A percentile compares a stretch with the other conserved stretches of the same genome.
Evolutionary conservation across 2,888 invertebrate species (phyloP).

Genomic region (Xylophagus ater): DNA sequence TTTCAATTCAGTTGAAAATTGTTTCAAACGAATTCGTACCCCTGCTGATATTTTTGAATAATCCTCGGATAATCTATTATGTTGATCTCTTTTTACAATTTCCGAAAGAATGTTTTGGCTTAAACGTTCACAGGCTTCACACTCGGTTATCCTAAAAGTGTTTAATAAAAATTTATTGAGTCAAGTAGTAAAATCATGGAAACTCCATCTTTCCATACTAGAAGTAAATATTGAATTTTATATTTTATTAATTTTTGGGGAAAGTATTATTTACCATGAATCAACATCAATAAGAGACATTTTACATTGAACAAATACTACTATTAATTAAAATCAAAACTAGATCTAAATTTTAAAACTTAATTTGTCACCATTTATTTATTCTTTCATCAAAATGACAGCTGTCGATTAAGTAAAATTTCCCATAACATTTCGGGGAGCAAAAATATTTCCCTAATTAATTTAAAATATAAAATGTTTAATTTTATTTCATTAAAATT

Average conservation of each 20-base stretch:
- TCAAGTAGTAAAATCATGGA: no score
- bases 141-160: constrained; percentile 47
- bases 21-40: constrained; percentile 49
- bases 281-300: constrained; percentile 39
- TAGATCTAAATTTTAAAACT: neutral
- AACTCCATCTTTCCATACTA: no score
- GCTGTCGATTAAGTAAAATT: neutral
- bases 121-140: constrained; percentile 54
- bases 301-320: no score
- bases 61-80: constrained; percentile 42
- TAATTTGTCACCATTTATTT: neutral
- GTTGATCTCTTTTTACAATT: constrained; percentile 45
- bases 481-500: no score
- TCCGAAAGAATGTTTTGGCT: constrained; percentile 52
- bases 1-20: constrained; percentile 47
- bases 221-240: no score
- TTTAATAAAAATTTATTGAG: constrained; percentile 3
- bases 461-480: no score
- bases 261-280: constrained; percentile 28
- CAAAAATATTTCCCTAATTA: no score
- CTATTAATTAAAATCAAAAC: constrained; percentile 1
- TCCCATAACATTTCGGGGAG: no score
- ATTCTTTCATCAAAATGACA: neutral
- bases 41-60: constrained; percentile 49
- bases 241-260: neutral